Conservation (phyloP, 1,140 invertebrate species). For the Saccostrea cuccullata region DNA sequence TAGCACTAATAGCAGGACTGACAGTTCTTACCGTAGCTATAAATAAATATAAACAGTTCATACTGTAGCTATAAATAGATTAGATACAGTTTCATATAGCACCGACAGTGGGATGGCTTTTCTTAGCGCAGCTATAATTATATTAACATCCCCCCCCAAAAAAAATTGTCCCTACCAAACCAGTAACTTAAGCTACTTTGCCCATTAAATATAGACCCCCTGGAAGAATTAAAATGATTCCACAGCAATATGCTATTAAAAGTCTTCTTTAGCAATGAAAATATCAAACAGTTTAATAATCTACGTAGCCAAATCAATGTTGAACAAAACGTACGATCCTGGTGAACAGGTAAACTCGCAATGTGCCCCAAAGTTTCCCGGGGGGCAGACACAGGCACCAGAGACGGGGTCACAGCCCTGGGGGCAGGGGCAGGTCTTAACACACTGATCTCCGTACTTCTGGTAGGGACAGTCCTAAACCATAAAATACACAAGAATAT, state of each 20-base stretch:
- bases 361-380: constrained; percentile 72
- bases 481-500: neutral
- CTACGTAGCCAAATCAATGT: too few relatives aligned
- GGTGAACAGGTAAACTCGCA: constrained; percentile 38
- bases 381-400: constrained; percentile 80
- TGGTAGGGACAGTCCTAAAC: constrained; percentile 63
- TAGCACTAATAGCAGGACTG: constrained; percentile 88
- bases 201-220: too few relatives aligned
- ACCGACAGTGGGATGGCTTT: too few relatives aligned
- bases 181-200: too few relatives aligned
- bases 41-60: neutral
- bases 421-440: constrained; percentile 77
- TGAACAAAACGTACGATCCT: constrained; percentile 42
- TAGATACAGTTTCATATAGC: too few relatives aligned
- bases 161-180: too few relatives aligned
- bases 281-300: too few relatives aligned
- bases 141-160: too few relatives aligned
- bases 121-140: too few relatives aligned
- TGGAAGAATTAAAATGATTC: too few relatives aligned
- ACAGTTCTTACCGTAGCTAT: constrained; percentile 81
- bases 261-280: too few relatives aligned
- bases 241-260: too few relatives aligned
- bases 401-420: constrained; percentile 87
- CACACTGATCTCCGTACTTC: constrained; percentile 59
- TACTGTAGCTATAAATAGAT: neutral